Evolutionary conservation across 2,888 invertebrate genomes (phyloP), one percentile per base, ranked within the genome.

Genomic region (Leucophenga montana): DNA sequence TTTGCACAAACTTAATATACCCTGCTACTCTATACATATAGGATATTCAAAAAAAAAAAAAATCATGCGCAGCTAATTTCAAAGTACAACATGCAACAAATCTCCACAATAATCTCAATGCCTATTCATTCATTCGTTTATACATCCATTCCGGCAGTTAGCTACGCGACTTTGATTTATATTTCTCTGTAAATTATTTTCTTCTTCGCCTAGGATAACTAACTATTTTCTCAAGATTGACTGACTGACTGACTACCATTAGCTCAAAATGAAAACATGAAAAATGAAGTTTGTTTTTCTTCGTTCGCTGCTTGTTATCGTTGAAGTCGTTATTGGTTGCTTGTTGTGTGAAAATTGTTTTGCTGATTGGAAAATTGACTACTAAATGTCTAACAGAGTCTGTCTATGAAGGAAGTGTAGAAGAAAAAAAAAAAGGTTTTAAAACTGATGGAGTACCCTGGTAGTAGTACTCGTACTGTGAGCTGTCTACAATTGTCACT

Each of bases 401-500:
- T 22, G 62, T 48, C 48, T 16, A 18, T 16, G 59, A 57, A 64
- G 62, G 62, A 64, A 64, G 62, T 64, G 59, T 18, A 59, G 13
- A 20, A 16, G 3, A 8, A 18, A 9, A 16, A 14, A 59, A 33
- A 33, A 59, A 33, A 33, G 22, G 31, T 59, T 59, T 39, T 8
- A 11, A 11, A 27, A 59, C 9, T 59, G 27, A 27, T 27, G 27
- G 27, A 27, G 27, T 27, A 4, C 27, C 27, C 3, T 27, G 27
- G 27, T 27, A 27, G 27, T 27, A 27, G 27, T 27, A 27, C 27
- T 27, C 2, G 27, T 27, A 27, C 27, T 33, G 59, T 68, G 8
- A 59, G 78, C 80, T 79, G 78, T 82, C 82, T 79, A 73, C 81
- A 79, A 78, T 79, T 82, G 82, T 82, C 80, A 80, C 79, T 71